Base-by-base conservation (phyloP, 2,113 vertebrate genomes). In the Vicugna pacos region DNA sequence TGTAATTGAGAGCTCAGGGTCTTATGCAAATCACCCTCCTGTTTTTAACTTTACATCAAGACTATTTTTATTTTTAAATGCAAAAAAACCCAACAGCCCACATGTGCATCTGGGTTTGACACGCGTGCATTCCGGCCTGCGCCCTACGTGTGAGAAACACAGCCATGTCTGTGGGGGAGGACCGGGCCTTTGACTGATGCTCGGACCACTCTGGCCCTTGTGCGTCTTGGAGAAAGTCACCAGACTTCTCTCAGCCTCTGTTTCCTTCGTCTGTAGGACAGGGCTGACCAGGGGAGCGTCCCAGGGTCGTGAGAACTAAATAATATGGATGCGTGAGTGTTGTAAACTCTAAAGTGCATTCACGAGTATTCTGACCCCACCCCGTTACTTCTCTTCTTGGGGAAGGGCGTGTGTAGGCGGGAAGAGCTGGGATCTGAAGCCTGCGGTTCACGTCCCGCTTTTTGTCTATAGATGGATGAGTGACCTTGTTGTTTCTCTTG, bases 1-100 rank as follows among this genome's bases (percentile, higher is more conserved):
- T 75, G 97, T 98, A 98, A 98, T 97, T 95, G 98, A 98, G 98
- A 98, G 96, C 96, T 96, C 81, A 69, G 98, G 97, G 97, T 98
- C 97, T 97, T 96, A 97, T 98, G 97, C 94, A 96, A 98, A 98
- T 98, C 86, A 96, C 75, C 48, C 80, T 96, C 91, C 89, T 97
- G 85, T 95, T 97, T 94, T 96, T 92, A 89, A 89, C 8, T 64
- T 97, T 94, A 20, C 50, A 7, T 11, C 3, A 92, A 97, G 96
- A 62, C 83, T 97, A 98, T 92, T 92, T 91, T 97, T 97, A 97
- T 97, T 94, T 97, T 81, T 76, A 95, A 96, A 95, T 72, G 48
- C 10, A 67, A 60, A 90, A 93, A 65, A 65, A 56, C 52, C 76
- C 52, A 12, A 26, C 52, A 54, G 42, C 62, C 83, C 28, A 60